Percentiles rank a stretch among this genome's conserved stretches.
Evolutionary conservation across 1,140 invertebrate genomes (phyloP).

Genomic region (Brachystomella parvula): DNA sequence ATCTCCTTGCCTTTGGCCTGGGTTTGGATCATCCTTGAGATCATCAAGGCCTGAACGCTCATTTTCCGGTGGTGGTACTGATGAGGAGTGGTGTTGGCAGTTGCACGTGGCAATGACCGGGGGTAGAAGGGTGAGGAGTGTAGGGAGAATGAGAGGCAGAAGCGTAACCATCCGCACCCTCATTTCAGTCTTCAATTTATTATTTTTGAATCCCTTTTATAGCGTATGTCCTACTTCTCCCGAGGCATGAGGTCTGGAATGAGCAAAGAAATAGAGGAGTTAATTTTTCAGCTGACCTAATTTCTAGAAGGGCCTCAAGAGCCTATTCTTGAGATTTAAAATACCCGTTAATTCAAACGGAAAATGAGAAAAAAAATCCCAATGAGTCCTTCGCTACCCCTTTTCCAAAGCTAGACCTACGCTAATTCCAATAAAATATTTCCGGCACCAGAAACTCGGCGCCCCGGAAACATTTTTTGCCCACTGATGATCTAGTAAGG

Average conservation of each 20-base stretch:
- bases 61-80: neutral
- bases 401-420: neutral
- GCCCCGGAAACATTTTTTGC: too few species aligned
- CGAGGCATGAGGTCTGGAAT: neutral
- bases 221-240: neutral
- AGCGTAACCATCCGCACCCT: neutral
- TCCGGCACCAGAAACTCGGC: too few species aligned
- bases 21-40: neutral
- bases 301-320: neutral
- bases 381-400: neutral
- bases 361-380: neutral
- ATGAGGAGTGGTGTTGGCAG: neutral
- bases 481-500: too few species aligned
- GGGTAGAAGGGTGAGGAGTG: neutral
- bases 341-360: neutral
- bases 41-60: too few species aligned
- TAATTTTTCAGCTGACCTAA: neutral
- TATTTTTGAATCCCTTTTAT: too few species aligned
- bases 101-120: neutral
- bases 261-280: neutral
- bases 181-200: too few species aligned
- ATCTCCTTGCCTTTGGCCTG: too few species aligned
- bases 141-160: neutral
- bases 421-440: too few species aligned
- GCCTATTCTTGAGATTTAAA: neutral